A percentile compares a stretch with the other conserved stretches of the same genome.
These are phyloP conservation scores for Megalurothrips usitatus DNA, from an alignment of 2,888 invertebrate genomes.

Conservation along the genomic window DNA sequence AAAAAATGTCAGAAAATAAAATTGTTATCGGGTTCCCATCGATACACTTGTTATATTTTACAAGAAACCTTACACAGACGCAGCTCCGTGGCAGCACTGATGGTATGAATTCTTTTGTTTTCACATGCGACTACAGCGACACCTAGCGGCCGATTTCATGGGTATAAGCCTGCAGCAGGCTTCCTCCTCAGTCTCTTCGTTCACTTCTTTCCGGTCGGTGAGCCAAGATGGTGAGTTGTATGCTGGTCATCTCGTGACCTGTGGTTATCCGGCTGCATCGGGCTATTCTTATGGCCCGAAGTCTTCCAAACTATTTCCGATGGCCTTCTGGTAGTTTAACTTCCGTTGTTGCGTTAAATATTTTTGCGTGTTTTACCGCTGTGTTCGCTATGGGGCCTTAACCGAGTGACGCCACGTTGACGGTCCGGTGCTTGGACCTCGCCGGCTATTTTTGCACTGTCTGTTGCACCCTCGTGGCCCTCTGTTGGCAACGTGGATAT, in stretches of 20 bases:
- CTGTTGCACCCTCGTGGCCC: too few relatives aligned
- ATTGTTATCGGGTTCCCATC: too few relatives aligned
- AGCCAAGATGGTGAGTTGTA: not conserved
- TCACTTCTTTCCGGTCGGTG: constrained; percentile 9
- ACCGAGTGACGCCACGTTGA: too few relatives aligned
- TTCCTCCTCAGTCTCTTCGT: not conserved
- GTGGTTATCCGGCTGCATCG: not conserved
- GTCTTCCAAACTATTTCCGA: not conserved
- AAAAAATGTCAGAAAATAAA: too few relatives aligned
- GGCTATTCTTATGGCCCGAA: not conserved
- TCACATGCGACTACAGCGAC: not conserved
- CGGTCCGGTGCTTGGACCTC: too few relatives aligned
- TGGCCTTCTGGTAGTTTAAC: not conserved
- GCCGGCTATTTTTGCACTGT: too few relatives aligned
- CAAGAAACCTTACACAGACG: too few relatives aligned
- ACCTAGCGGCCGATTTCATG: not conserved
- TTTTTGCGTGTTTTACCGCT: not conserved
- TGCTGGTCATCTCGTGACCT: not conserved
- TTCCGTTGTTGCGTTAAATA: too few relatives aligned
- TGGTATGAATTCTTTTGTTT: not conserved
- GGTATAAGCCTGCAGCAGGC: not conserved
- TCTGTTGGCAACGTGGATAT: too few relatives aligned
- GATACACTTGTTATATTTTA: too few relatives aligned
- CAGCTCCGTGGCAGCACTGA: too few relatives aligned
- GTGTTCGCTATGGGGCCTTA: too few relatives aligned